Conservation (phyloP, 1,140 invertebrate genomes). For the Colletes gigas region DNA sequence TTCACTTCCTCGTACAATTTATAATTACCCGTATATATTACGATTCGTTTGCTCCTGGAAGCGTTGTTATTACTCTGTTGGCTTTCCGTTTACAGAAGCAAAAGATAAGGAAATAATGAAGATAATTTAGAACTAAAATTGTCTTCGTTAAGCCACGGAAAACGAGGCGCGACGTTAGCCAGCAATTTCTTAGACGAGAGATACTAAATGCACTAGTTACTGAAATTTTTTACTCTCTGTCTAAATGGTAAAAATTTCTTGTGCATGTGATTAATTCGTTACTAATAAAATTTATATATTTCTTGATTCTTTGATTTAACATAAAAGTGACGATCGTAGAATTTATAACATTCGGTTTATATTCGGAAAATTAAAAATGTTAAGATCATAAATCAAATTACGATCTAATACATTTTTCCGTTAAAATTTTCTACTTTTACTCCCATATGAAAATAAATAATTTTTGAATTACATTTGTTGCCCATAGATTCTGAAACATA, state of each 20-base stretch:
- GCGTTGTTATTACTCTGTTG: not conserved
- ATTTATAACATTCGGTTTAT: not conserved
- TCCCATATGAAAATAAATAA: not conserved
- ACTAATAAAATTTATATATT: too few species aligned
- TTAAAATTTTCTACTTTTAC: too few species aligned
- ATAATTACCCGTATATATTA: not conserved
- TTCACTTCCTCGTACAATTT: not conserved
- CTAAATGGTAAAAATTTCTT: too few species aligned
- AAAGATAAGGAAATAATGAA: not conserved
- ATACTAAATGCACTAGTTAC: not conserved
- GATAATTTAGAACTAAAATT: slow-evolving; percentile 22
- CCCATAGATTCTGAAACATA: not conserved
- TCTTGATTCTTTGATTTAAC: not conserved
- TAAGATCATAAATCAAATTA: not conserved
- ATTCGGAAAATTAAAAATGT: not conserved
- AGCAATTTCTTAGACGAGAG: not conserved
- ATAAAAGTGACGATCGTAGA: not conserved
- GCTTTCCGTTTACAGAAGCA: not conserved
- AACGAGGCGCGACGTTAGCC: slow-evolving; percentile 6
- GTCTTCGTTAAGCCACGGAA: slow-evolving; percentile 6
- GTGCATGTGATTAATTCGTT: too few species aligned
- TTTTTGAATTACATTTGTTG: too few species aligned
- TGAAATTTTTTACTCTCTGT: not conserved
- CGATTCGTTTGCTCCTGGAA: not conserved
- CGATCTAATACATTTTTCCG: too few species aligned